Base-by-base conservation (phyloP, 37 sponge, comb jelly and placozoan genomes). In the Cliona cf. orientalis region DNA sequence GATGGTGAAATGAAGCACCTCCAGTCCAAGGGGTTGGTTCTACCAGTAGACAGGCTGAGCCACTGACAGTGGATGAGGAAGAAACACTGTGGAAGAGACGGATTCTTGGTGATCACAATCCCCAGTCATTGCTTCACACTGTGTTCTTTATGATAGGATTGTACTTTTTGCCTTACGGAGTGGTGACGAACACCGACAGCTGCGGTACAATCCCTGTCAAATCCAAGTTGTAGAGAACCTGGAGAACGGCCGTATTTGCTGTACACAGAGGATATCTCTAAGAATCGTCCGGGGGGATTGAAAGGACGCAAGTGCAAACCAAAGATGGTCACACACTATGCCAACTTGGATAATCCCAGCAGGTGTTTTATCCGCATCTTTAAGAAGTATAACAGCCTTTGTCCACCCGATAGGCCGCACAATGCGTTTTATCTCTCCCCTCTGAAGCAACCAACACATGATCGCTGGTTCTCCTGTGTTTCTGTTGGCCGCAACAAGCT, bases 1-100 rank as follows among this genome's bases (percentile, higher is more conserved):
- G 80, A 80, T 80, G 80, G 70, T 35, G 80, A 80, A 68, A 80
- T 80, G 80, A 80, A 80, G 37, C 33, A 56, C 22, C 57, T 80
- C 33, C 71, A 80, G 58, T 22, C 49, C 49, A 26, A 43, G 46
- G 71, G n/a, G 34, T 34, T 28, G 70, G 80, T 2, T 68, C 71
- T 1, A 69, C 67, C 26, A 45, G 53, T 23, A 44, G 37, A 23
- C 71, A 68, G 32, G 71, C 80, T 34, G 80, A 80, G 69, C 39
- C 70, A 39, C 5, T 80, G 0, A 45, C 67, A 6, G 0, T 1
- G 36, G 55, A 67, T 2, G 71, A 80, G 7, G 59, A 68, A 46
- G 79, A 78, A 4, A 21, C 67, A 25, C 71, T 80, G 29, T 80
- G 81, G 81, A 32, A 69, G 71, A 80, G 46, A 23, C 42, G 61